Evolutionary conservation across 2,888 invertebrate genomes (phyloP), one percentile per base, ranked within the genome.

Genomic region (Colostygia pectinataria): DNA sequence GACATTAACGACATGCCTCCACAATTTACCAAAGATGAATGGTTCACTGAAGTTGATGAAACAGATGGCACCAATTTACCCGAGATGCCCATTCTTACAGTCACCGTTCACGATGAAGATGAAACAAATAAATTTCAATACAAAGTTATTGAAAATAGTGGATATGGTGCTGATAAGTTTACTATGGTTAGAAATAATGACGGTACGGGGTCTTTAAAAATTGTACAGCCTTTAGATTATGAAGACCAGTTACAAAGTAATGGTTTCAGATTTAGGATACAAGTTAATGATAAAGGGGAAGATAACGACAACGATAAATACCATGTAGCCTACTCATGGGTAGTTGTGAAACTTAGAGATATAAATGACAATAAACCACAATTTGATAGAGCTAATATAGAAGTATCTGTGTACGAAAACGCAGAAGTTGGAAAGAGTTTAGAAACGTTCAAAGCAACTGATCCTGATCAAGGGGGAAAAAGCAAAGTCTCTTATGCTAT

Each of bases 1-100:
- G 99, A 99, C 86, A 97, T 98, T 73, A 99, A 99, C 84, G 99
- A 99, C 85, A 99, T 99, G 97, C 97, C 98, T 47, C 99, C 99
- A 10, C 96, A 96, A 75, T 98, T 97, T 75, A 98, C 97, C 3
- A 98, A 98, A 89, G 97, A 97, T 61, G 97, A 98, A 88, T 98
- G 98, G 98, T 95, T 95, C 71, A 97, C 98, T 4, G 97, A 98
- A 90, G 98, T 98, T 49, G 98, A 98, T 78, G 98, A 98, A 91
- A 98, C 98, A 10, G 97, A 98, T 84, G 98, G 98, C 37, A 95
- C 95, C 18, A 95, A 95, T 71, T 91, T 98, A 65, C 98, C 98
- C 15, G 98, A 98, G 91, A 95, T 96, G 93, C 98, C 98, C 4
- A 98, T 98, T 64, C 91, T 98, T 18, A 98, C 98, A 1, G 98